Percentiles rank a stretch among this genome's conserved stretches.
These are phyloP conservation scores for Cataglyphis livida DNA, from an alignment of 2,888 invertebrate species.

Conservation along the genomic window DNA sequence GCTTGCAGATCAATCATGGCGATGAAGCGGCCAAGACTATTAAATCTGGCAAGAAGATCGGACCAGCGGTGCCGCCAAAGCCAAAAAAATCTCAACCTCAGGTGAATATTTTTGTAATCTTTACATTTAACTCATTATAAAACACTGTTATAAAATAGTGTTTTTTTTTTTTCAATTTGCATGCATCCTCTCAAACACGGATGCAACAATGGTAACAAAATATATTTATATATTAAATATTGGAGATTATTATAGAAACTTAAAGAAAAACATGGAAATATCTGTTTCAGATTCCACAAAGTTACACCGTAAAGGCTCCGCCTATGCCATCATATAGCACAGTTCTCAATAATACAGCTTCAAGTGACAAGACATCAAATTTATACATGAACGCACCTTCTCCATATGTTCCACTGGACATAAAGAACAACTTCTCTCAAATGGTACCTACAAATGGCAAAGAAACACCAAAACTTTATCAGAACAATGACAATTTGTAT, in stretches of 20 bases:
- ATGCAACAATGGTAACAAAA: constrained; percentile 46
- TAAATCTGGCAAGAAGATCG: constrained; percentile 88
- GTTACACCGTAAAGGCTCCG: constrained; percentile 90
- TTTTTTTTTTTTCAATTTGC: constrained; percentile 24
- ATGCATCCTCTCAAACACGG: constrained; percentile 46
- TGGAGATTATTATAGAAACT: constrained; percentile 57
- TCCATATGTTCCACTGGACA: constrained; percentile 78
- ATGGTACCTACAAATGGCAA: constrained; percentile 74
- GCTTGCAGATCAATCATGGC: constrained; percentile 88
- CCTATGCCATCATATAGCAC: constrained; percentile 92
- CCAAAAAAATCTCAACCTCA: constrained; percentile 89
- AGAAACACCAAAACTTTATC: constrained; percentile 78
- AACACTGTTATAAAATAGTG: neutral
- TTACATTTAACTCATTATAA: neutral
- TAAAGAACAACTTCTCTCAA: constrained; percentile 82
- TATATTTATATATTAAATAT: neutral
- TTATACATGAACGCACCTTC: constrained; percentile 84
- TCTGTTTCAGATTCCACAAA: constrained; percentile 90
- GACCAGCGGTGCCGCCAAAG: constrained; percentile 93
- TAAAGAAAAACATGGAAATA: neutral
- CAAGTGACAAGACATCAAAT: constrained; percentile 80
- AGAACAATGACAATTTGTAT: constrained; percentile 81
- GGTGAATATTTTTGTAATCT: constrained; percentile 81
- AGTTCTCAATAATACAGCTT: constrained; percentile 87
- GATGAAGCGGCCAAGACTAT: constrained; percentile 83